Percentiles rank a stretch among this genome's conserved stretches.
Evolutionary conservation across 2,113 vertebrate genomes (phyloP).

Genomic region (Marmota flaviventris): DNA sequence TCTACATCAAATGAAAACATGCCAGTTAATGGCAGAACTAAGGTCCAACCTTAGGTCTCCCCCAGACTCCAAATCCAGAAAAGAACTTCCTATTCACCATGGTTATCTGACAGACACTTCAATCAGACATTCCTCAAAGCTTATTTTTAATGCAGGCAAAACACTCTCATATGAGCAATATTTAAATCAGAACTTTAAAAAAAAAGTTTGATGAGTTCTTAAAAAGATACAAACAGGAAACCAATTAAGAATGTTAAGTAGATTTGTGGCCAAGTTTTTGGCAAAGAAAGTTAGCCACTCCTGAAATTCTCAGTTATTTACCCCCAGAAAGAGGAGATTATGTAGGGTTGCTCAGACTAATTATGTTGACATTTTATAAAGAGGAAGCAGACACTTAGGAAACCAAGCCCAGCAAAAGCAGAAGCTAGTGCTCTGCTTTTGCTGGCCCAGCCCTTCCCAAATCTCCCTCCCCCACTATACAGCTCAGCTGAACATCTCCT

Average conservation of each 20-base stretch:
- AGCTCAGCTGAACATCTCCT: background rate
- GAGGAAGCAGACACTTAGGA: conserved; percentile 2
- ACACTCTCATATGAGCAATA: background rate
- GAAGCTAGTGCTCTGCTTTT: background rate
- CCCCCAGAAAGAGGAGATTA: background rate
- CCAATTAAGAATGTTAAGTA: background rate
- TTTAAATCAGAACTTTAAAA: background rate
- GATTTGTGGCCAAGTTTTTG: background rate
- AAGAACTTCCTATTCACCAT: background rate
- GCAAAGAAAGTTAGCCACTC: background rate
- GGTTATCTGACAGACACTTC: background rate
- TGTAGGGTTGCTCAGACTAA: background rate
- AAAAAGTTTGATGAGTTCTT: background rate
- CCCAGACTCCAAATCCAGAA: background rate
- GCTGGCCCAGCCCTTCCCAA: background rate
- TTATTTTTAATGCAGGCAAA: background rate
- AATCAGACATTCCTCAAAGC: background rate
- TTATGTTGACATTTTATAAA: background rate
- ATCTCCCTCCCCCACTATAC: background rate
- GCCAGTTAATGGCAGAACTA: background rate
- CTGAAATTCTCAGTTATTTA: background rate
- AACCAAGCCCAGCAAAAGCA: background rate
- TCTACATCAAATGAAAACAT: conserved; percentile 39
- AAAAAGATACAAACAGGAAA: conserved; percentile 2
- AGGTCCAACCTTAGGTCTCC: background rate